Conservation (phyloP, 2,888 invertebrate genomes). For the Clanis bilineata region DNA sequence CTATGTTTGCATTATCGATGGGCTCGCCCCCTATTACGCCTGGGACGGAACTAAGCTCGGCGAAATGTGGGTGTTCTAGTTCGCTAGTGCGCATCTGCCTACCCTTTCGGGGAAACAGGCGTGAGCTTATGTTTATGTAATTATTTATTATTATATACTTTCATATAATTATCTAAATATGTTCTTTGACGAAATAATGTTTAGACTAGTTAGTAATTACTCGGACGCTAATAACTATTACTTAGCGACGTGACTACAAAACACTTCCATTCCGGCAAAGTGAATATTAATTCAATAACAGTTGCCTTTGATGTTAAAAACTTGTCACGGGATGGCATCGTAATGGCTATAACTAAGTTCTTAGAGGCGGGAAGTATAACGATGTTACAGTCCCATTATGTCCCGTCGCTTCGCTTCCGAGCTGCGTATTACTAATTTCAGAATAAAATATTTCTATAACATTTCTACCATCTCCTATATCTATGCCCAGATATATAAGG, state of each 20-base stretch:
- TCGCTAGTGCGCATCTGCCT: too few species aligned
- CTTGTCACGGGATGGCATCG: slow-evolving; percentile 32
- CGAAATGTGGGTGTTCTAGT: too few species aligned
- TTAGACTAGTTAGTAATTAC: background rate
- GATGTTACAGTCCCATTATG: slow-evolving; percentile 62
- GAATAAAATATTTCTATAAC: slow-evolving; percentile 15
- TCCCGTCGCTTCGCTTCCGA: slow-evolving; percentile 26
- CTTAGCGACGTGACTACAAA: background rate
- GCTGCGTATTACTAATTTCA: slow-evolving; percentile 30
- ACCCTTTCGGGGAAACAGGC: too few species aligned
- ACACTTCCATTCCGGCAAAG: slow-evolving; percentile 17
- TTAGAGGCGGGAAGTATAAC: slow-evolving; percentile 53
- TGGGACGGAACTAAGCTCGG: too few species aligned
- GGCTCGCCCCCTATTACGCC: too few species aligned
- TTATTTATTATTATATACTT: too few species aligned
- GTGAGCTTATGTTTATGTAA: too few species aligned
- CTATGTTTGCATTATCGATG: background rate
- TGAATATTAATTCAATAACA: slow-evolving; percentile 38
- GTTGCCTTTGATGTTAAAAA: slow-evolving; percentile 43
- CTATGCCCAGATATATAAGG: background rate
- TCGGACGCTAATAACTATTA: background rate
- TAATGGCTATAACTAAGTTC: slow-evolving; percentile 40
- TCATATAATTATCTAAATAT: too few species aligned
- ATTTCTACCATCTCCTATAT: background rate
- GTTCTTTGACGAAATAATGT: too few species aligned